These are phyloP conservation scores for Morinoia aosen DNA, from an alignment of 2,888 invertebrate species.

Conservation along the genomic window DNA sequence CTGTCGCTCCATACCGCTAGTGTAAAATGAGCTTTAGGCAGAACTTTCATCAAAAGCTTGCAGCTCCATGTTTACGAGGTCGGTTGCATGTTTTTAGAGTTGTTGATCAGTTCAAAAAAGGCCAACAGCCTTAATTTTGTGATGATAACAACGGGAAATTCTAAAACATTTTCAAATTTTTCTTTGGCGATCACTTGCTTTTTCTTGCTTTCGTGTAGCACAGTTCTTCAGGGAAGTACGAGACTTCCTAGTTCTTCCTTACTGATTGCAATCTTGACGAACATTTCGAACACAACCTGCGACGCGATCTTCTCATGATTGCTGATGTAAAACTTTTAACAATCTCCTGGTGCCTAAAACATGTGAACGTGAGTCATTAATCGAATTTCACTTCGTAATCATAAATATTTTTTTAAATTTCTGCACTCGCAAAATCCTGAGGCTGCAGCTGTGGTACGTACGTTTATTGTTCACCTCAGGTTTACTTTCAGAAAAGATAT, in stretches of 20 bases:
- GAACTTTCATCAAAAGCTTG: constrained; percentile 9
- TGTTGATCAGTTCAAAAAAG: constrained; percentile 36
- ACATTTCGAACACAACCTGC: background rate
- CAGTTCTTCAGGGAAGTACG: background rate
- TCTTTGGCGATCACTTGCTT: background rate
- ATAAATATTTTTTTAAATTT: constrained; percentile 1
- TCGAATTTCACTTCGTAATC: constrained; percentile 31
- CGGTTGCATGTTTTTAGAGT: background rate
- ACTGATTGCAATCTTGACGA: constrained; percentile 24
- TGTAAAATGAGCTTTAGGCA: too few species aligned
- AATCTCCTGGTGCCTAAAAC: background rate
- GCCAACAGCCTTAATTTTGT: constrained; percentile 38
- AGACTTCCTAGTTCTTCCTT: constrained; percentile 29
- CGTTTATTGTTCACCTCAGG: constrained; percentile 25
- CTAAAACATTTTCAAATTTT: background rate
- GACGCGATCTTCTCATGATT: background rate
- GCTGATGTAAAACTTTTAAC: background rate
- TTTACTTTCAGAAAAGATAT: constrained; percentile 4
- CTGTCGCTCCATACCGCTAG: too few species aligned
- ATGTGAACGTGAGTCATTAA: background rate
- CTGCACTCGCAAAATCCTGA: background rate
- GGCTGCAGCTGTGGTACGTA: background rate
- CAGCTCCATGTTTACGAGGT: constrained; percentile 31
- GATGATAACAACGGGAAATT: too few species aligned
- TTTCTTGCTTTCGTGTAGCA: background rate